Conservation (phyloP, 2,797 vertebrate species). For the Chrysocyon brachyurus region DNA sequence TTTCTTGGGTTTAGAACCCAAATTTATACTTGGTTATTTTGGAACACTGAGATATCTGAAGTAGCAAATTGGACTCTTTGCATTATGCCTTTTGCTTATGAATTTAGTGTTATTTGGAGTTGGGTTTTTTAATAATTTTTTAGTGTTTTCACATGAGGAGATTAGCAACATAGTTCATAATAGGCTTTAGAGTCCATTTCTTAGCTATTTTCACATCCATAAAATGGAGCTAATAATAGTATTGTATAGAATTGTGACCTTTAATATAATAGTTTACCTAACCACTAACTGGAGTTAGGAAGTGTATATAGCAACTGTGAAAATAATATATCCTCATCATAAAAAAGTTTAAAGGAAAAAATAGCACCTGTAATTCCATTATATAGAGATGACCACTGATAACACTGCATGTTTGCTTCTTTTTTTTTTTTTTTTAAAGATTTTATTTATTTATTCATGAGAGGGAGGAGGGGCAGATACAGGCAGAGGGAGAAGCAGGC, state of each 20-base stretch:
- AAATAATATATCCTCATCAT: not conserved
- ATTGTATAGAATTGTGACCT: not conserved
- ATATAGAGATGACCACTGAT: not conserved
- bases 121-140: not conserved
- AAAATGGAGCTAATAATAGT: not conserved
- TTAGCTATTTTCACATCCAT: not conserved
- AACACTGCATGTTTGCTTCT: slow-evolving; percentile 15
- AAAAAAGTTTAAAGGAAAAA: slow-evolving; percentile 7
- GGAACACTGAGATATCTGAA: not conserved
- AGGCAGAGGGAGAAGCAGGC: too few relatives aligned
- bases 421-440: not conserved
- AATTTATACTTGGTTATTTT: not conserved
- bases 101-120: not conserved
- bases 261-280: not conserved
- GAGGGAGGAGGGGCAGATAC: too few relatives aligned
- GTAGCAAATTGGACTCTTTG: not conserved
- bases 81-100: not conserved
- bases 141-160: not conserved
- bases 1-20: not conserved
- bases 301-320: not conserved
- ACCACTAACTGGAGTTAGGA: not conserved
- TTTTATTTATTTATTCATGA: too few relatives aligned
- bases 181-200: not conserved
- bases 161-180: not conserved
- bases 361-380: not conserved